Evolutionary conservation across 2,888 invertebrate species (phyloP).

Genomic region (Leucophora obtusa): DNA sequence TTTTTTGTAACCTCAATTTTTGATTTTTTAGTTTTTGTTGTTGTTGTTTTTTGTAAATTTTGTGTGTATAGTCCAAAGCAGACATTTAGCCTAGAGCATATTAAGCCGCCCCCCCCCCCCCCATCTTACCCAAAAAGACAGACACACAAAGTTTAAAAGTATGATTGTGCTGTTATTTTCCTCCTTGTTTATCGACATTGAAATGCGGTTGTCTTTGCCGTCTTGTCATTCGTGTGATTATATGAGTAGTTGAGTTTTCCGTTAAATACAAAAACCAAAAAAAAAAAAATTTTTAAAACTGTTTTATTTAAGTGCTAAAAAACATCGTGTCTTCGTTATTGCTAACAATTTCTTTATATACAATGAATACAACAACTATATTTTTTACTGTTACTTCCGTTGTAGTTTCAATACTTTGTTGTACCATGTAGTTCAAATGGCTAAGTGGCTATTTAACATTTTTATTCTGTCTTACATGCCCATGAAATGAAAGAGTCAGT

Average conservation of each 20-base stretch:
- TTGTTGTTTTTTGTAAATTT: slow-evolving; percentile 15
- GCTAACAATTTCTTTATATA: background rate
- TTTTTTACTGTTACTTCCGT: background rate
- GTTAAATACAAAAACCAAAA: slow-evolving; percentile 3
- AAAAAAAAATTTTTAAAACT: slow-evolving; percentile 2
- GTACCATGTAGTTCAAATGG: slow-evolving; percentile 8
- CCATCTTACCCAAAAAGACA: no score
- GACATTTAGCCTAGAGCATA: slow-evolving; percentile 54
- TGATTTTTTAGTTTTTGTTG: slow-evolving; percentile 30
- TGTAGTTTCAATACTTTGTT: slow-evolving; percentile 15
- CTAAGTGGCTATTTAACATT: slow-evolving; percentile 53
- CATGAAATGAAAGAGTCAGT: slow-evolving; percentile 11
- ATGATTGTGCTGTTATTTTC: slow-evolving; percentile 29
- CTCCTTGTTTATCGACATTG: slow-evolving; percentile 50
- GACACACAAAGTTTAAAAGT: background rate
- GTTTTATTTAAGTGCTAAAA: slow-evolving; percentile 21
- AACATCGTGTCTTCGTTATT: slow-evolving; percentile 29
- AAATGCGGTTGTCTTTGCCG: slow-evolving; percentile 40
- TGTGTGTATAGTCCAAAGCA: slow-evolving; percentile 38
- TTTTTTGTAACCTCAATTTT: slow-evolving; percentile 41
- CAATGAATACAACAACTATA: background rate
- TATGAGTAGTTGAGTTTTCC: slow-evolving; percentile 28
- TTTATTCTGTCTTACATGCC: slow-evolving; percentile 18
- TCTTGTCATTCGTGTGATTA: slow-evolving; percentile 10
- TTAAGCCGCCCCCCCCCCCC: slow-evolving; percentile 2